Evolutionary conservation across 2,888 invertebrate genomes (phyloP), one percentile per base, ranked within the genome.

Genomic region (Julus scandinavius): DNA sequence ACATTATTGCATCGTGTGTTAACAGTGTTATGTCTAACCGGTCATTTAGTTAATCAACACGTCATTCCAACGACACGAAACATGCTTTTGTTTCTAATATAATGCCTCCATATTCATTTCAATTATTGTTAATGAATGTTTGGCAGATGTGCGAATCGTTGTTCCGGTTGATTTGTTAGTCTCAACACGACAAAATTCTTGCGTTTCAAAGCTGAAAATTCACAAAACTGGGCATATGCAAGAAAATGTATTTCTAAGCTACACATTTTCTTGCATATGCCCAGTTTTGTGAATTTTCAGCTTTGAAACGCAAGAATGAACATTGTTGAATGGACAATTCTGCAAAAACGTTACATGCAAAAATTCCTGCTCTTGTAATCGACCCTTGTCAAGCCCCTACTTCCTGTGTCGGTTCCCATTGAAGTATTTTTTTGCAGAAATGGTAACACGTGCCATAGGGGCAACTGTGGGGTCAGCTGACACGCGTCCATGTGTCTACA

Each of bases 351-450:
- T 7, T 45, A 45, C 45, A 45, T 45, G 45, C 45, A 45, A 45
- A 7, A 45, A 45, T 45, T 45, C 45, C 45, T 38, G 38, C 38
- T 29, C 38, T 15, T 80, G 80, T 40, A 80, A 80, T 80, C 38
- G 80, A 80, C 38, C 80, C 80, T 2, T 13, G 80, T 29, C 80
- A 38, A 80, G 38, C 38, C 38, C 38, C 38, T 80, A 80, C 38
- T 80, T 80, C 80, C 80, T 80, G 80, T 80, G 80, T 38, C 80
- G 80, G 80, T 80, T 38, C 38, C 80, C 80, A 80, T 80, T 80
- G 38, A 80, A 40, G 80, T 80, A 38, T 80, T 80, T 80, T n/a
- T 20, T 7, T 63, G 6, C 63, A 45, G 45, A 45, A 7, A 45
- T 63, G 63, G 63, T 20, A 63, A 20, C 63, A 63, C n/a, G 20